Evolutionary conservation across 1,140 invertebrate species (phyloP).

Genomic region (Gryllus bimaculatus): DNA sequence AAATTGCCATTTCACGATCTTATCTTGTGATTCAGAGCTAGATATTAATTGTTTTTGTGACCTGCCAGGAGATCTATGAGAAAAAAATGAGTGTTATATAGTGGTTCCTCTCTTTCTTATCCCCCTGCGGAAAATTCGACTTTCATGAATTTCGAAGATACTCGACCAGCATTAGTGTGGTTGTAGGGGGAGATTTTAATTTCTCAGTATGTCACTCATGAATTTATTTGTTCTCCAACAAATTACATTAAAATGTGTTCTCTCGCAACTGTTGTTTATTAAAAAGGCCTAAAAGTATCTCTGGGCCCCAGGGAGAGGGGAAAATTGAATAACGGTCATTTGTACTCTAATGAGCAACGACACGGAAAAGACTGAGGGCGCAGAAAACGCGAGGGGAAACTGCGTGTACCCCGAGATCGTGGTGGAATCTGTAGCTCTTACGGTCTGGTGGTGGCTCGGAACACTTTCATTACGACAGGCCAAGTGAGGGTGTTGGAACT

Average conservation of each 20-base stretch:
- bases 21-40: too few species aligned
- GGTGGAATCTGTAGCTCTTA: too few species aligned
- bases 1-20: too few species aligned
- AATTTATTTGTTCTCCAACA: not conserved
- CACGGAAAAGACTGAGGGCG: not conserved
- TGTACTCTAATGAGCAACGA: not conserved
- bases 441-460: too few species aligned
- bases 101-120: too few species aligned
- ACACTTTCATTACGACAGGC: too few species aligned
- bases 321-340: not conserved
- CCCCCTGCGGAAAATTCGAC: not conserved
- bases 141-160: not conserved
- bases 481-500: too few species aligned
- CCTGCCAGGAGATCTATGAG: too few species aligned
- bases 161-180: not conserved
- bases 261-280: not conserved
- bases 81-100: too few species aligned
- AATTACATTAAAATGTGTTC: not conserved
- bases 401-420: too few species aligned
- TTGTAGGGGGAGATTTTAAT: not conserved
- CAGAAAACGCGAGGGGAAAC: too few species aligned
- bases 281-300: not conserved
- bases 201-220: not conserved
- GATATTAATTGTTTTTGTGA: too few species aligned
- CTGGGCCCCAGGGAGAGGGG: not conserved